Conservation (phyloP, 2,888 invertebrate genomes). For the Troides aeacus region DNA sequence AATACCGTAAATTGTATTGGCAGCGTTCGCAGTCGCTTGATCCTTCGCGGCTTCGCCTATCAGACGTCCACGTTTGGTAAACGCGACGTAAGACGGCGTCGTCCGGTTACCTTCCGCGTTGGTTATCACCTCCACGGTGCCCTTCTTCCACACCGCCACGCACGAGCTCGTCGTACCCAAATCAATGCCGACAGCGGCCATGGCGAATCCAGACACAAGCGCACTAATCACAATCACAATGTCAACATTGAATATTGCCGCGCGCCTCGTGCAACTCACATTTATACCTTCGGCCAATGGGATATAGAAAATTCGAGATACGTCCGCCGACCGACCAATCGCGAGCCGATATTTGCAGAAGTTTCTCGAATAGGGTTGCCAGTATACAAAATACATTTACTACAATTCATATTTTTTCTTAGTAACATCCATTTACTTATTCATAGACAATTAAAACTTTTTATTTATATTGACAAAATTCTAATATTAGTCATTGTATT, state of each 20-base stretch:
- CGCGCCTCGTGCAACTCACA: conserved; percentile 40
- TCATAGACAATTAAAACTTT: too few relatives aligned
- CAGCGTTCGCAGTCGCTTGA: conserved; percentile 53
- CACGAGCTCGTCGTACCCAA: conserved; percentile 63
- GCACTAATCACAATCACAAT: conserved; percentile 8
- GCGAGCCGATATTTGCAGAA: conserved; percentile 38
- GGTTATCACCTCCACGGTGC: conserved; percentile 55
- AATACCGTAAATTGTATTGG: conserved; percentile 59
- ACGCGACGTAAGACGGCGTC: conserved; percentile 63
- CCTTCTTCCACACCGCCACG: conserved; percentile 60
- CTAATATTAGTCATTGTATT: too few relatives aligned
- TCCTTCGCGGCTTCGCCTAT: conserved; percentile 63
- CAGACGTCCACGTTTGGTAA: conserved; percentile 51
- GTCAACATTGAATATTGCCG: conserved; percentile 13
- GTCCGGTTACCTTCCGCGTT: conserved; percentile 59
- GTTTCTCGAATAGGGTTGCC: conserved; percentile 53
- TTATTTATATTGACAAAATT: too few relatives aligned
- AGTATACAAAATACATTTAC: conserved; percentile 31
- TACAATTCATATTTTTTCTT: conserved; percentile 4
- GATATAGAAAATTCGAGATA: conserved; percentile 50
- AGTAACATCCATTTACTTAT: too few relatives aligned
- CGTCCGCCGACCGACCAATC: conserved; percentile 49
- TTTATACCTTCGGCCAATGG: conserved; percentile 58
- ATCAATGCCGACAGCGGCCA: conserved; percentile 66
- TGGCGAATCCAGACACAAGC: conserved; percentile 33